A percentile compares a stretch with the other conserved stretches of the same genome.
These are phyloP conservation scores for Poecilus cupreus DNA, from an alignment of 2,888 invertebrate genomes.

Conservation along the genomic window DNA sequence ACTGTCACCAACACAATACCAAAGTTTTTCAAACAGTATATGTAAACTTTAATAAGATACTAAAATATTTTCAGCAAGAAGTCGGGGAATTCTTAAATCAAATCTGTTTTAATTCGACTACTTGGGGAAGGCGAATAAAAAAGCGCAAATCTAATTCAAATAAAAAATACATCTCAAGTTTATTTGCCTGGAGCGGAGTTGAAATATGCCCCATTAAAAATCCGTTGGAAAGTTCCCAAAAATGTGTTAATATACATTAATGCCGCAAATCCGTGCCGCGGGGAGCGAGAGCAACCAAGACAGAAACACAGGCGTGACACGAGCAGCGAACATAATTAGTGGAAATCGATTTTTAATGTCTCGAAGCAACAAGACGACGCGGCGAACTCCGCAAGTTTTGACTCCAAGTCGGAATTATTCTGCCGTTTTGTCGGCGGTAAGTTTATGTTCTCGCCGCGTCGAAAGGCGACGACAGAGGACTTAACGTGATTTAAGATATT, in stretches of 20 bases:
- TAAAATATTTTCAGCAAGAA: no score
- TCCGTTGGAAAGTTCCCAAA: constrained; percentile 49
- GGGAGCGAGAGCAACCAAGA: neutral
- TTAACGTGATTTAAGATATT: constrained; percentile 55
- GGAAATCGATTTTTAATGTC: constrained; percentile 56
- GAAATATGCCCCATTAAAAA: constrained; percentile 51
- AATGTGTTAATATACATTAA: constrained; percentile 54
- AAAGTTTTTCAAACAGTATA: neutral
- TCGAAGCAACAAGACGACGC: constrained; percentile 50
- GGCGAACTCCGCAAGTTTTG: constrained; percentile 23
- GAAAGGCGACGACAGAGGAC: constrained; percentile 49
- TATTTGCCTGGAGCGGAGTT: constrained; percentile 24
- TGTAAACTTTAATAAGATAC: constrained; percentile 5
- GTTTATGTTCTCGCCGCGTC: constrained; percentile 34
- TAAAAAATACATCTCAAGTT: constrained; percentile 39
- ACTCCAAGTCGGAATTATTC: constrained; percentile 32
- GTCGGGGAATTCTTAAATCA: neutral
- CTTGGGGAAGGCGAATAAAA: neutral
- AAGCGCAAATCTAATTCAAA: constrained; percentile 36
- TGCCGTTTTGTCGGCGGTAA: constrained; percentile 44
- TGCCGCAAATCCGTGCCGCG: constrained; percentile 22
- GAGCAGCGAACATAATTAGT: constrained; percentile 48
- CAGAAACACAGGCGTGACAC: neutral
- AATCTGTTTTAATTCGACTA: neutral
- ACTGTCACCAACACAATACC: neutral